Evolutionary conservation across 2,113 vertebrate species (phyloP).

Genomic region (Pseudorasbora parva): DNA sequence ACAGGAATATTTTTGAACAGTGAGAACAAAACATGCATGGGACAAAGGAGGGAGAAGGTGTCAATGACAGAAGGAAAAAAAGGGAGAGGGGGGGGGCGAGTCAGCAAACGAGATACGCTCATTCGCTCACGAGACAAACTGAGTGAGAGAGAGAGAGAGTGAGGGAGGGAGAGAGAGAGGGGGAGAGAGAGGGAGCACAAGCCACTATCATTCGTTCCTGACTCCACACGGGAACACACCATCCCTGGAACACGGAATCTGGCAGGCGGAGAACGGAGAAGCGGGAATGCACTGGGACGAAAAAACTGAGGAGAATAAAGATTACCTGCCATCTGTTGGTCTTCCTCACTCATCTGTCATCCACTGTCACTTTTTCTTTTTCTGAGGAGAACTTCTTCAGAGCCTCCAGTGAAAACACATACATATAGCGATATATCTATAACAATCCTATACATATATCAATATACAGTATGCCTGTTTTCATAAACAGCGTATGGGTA

Average conservation of each 20-base stretch:
- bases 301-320: slow-evolving; percentile 47
- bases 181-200: slow-evolving; percentile 56
- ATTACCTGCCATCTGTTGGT: slow-evolving; percentile 57
- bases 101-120: slow-evolving; percentile 57
- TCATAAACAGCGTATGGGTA: slow-evolving; percentile 74
- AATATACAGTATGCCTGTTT: slow-evolving; percentile 81
- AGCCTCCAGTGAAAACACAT: slow-evolving; percentile 82
- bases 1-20: slow-evolving; percentile 18
- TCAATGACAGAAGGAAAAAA: slow-evolving; percentile 48
- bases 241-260: slow-evolving; percentile 50
- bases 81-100: slow-evolving; percentile 43
- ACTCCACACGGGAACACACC: slow-evolving; percentile 68
- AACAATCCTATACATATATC: slow-evolving; percentile 84
- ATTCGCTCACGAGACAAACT: slow-evolving; percentile 67
- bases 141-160: slow-evolving; percentile 51
- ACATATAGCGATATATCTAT: slow-evolving; percentile 83
- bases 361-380: slow-evolving; percentile 63
- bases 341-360: slow-evolving; percentile 48
- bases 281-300: slow-evolving; percentile 57
- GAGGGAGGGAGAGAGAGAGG: slow-evolving; percentile 47
- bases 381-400: slow-evolving; percentile 69
- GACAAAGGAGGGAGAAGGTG: slow-evolving; percentile 47
- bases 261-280: slow-evolving; percentile 63
- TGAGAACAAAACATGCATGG: slow-evolving; percentile 51
- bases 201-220: slow-evolving; percentile 74